Base-by-base conservation (phyloP, 2,113 vertebrate species). In the Oncorhynchus masou region DNA sequence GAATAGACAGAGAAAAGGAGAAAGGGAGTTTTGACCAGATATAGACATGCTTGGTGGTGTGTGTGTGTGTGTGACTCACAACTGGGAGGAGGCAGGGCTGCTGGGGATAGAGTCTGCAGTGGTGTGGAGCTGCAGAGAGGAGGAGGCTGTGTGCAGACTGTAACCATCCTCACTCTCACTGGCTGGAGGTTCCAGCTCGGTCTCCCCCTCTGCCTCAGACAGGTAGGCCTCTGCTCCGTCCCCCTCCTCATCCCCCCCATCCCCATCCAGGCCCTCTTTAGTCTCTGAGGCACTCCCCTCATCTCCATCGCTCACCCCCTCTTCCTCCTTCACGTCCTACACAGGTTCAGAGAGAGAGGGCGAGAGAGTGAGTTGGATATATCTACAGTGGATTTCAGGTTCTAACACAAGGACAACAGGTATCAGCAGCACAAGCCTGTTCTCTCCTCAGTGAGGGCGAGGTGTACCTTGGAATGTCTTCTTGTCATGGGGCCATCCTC, bases 121-220 rank as follows among this genome's bases (percentile, higher is more conserved):
- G 0, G 95, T 88, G 87, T 97, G 95, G 4, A 97, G 96, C 91
- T 97, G 97, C 71, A 98, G 78, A 0, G 96, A 95, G 9, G 96
- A 96, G 45, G 91, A 92, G 4, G 91, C 91, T 0, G 97, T 97
- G 86, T 95, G 97, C 84, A 97, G 94, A 85, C 97, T 98, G 93
- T 94, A 98, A 57, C 97, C 96, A 66, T 99, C 97, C 80, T 99
- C 97, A 12, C 97, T 99, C 89, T 98, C 97, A 2, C 97, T 98
- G 87, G 95, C 96, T 0, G 96, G 97, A 27, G 92, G 95, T 11
- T 45, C 39, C 39, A 45, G 39, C 90, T 96, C 95, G 71, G 96
- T 96, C 60, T 94, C 95, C n/a, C 91, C 92, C 54, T 65, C 84
- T 85, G 39, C 87, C 45, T 24, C 76, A 15, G 59, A 62, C n/a